Evolutionary conservation across 2,113 vertebrate genomes (phyloP).

Genomic region (Rana temporaria): DNA sequence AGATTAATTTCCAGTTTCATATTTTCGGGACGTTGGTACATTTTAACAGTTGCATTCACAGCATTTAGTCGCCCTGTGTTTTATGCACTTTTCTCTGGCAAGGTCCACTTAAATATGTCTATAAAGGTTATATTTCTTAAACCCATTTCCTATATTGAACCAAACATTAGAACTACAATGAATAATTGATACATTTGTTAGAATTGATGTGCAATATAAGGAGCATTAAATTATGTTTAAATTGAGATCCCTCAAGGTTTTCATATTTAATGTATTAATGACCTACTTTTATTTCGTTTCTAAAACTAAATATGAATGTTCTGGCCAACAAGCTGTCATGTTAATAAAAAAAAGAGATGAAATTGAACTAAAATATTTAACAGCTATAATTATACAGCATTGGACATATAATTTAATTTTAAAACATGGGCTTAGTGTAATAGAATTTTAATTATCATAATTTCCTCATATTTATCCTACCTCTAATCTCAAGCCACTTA

Average conservation of each 20-base stretch:
- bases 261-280: slow-evolving; percentile 35
- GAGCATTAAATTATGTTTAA: slow-evolving; percentile 13
- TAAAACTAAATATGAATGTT: slow-evolving; percentile 25
- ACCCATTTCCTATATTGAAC: background rate
- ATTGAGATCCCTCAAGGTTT: slow-evolving; percentile 9
- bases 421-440: background rate
- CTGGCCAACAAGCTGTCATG: slow-evolving; percentile 3
- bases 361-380: slow-evolving; percentile 24
- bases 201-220: slow-evolving; percentile 19
- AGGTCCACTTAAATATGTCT: no score
- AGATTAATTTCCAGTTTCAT: no score
- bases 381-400: slow-evolving; percentile 1
- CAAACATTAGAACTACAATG: slow-evolving; percentile 15
- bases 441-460: background rate
- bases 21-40: no score
- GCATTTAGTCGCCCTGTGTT: no score
- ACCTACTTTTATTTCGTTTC: slow-evolving; percentile 40
- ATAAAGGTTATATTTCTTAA: background rate
- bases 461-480: background rate
- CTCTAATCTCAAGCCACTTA: background rate
- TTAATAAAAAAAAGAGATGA: background rate
- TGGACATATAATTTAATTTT: slow-evolving; percentile 17
- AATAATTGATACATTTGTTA: slow-evolving; percentile 19
- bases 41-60: no score
- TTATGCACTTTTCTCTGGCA: no score